Evolutionary conservation across 2,797 vertebrate genomes (phyloP).

Genomic region (Mormyrops attenuatus): DNA sequence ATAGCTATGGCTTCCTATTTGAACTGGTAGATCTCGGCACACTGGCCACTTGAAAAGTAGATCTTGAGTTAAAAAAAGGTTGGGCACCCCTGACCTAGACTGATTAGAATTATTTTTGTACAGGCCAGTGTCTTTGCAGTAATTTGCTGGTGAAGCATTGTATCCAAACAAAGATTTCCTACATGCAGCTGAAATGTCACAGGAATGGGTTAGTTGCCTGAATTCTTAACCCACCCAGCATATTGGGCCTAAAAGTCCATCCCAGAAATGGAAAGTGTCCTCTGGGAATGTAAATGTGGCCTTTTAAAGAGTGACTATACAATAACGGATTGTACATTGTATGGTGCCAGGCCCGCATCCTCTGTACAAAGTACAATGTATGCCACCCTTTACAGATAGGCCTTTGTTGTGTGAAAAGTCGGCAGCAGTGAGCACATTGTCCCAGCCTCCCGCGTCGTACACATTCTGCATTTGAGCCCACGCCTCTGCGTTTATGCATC

Average conservation of each 20-base stretch:
- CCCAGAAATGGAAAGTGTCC: slow-evolving; percentile 34
- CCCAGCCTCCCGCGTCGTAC: slow-evolving; percentile 44
- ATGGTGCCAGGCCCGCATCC: slow-evolving; percentile 45
- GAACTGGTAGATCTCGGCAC: not conserved
- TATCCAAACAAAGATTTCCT: not conserved
- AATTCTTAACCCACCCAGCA: slow-evolving; percentile 45
- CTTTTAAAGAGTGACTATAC: slow-evolving; percentile 46
- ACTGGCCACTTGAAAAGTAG: not conserved
- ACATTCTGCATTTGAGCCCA: slow-evolving; percentile 47
- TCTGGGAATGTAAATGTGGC: slow-evolving; percentile 34
- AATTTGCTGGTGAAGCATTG: slow-evolving; percentile 8
- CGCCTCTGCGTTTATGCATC: not conserved
- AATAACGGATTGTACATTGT: slow-evolving; percentile 55
- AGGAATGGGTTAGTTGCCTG: slow-evolving; percentile 32
- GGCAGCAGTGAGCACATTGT: slow-evolving; percentile 56
- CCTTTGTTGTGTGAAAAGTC: slow-evolving; percentile 51
- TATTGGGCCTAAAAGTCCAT: slow-evolving; percentile 22
- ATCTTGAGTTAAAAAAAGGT: not conserved
- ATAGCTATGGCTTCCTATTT: too few relatives aligned
- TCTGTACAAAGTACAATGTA: slow-evolving; percentile 47
- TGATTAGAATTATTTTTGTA: not conserved
- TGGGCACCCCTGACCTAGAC: not conserved
- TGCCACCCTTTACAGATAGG: slow-evolving; percentile 48
- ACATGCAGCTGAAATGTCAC: slow-evolving; percentile 24
- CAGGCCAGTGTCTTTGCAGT: not conserved